Conservation (phyloP, 2,888 invertebrate genomes). For the Tachina fera region DNA sequence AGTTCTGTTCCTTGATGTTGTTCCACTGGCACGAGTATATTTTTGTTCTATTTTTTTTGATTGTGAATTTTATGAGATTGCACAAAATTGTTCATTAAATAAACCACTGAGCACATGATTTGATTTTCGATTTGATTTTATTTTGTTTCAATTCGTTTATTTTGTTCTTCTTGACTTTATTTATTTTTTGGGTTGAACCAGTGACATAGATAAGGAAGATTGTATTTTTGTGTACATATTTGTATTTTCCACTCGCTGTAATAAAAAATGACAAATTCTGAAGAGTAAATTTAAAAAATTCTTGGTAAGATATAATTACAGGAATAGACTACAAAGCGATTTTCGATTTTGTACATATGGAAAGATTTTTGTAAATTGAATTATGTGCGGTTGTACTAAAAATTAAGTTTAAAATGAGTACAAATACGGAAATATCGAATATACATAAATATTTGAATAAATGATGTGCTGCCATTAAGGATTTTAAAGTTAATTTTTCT, state of each 20-base stretch:
- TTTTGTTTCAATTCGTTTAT: constrained; percentile 56
- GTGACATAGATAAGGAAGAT: constrained; percentile 50
- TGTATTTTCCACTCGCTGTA: not conserved
- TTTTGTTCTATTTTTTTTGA: constrained; percentile 7
- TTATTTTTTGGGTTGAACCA: constrained; percentile 23
- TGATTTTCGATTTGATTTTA: constrained; percentile 73
- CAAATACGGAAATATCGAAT: not conserved
- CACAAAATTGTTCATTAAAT: constrained; percentile 79
- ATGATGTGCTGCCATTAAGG: not conserved
- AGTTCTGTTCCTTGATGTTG: constrained; percentile 31
- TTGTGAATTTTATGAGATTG: constrained; percentile 40
- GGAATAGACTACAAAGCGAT: not conserved
- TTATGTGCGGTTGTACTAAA: not conserved
- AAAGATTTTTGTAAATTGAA: constrained; percentile 22
- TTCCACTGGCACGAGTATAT: constrained; percentile 5
- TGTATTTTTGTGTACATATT: not conserved
- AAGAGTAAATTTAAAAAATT: constrained; percentile 16
- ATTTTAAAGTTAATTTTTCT: not conserved
- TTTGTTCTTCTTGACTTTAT: constrained; percentile 32
- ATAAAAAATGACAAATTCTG: not conserved
- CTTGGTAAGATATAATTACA: not conserved
- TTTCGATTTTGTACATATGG: constrained; percentile 23
- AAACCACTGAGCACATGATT: constrained; percentile 81
- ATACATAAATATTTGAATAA: not conserved
- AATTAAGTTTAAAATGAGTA: not conserved